Evolutionary conservation across 2,888 invertebrate genomes (phyloP).

Genomic region (Pseudococcus viburni): DNA sequence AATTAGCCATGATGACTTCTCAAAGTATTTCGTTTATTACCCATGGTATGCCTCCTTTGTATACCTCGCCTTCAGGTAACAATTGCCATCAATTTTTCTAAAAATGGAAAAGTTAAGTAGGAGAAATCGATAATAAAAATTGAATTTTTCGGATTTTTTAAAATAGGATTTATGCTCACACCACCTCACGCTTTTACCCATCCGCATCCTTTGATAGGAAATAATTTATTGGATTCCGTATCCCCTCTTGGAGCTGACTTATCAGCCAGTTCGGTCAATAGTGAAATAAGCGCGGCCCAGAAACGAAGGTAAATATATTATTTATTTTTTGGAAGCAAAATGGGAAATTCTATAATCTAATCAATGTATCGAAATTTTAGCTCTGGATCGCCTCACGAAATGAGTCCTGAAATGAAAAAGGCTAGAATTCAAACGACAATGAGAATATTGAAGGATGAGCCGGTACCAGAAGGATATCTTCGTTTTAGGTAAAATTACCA

Average conservation of each 20-base stretch:
- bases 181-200: conserved; percentile 70
- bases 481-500: conserved; percentile 77
- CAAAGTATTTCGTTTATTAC: conserved; percentile 73
- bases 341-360: neutral
- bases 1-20: conserved; percentile 74
- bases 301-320: conserved; percentile 35
- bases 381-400: conserved; percentile 71
- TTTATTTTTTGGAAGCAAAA: neutral
- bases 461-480: conserved; percentile 90
- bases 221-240: conserved; percentile 68
- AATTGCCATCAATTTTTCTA: neutral
- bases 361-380: conserved; percentile 59
- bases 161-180: conserved; percentile 72
- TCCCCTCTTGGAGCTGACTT: conserved; percentile 32
- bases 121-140: too few species aligned
- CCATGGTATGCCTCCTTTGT: conserved; percentile 73
- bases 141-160: neutral
- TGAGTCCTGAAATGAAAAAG: conserved; percentile 77
- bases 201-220: conserved; percentile 68
- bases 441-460: conserved; percentile 88
- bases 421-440: conserved; percentile 79
- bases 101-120: too few species aligned
- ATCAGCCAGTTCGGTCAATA: conserved; percentile 5
- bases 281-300: neutral
- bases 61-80: conserved; percentile 70